Evolutionary conservation across 2,888 invertebrate species (phyloP), one percentile per base, ranked within the genome.

Genomic region (Tholera decimalis): DNA sequence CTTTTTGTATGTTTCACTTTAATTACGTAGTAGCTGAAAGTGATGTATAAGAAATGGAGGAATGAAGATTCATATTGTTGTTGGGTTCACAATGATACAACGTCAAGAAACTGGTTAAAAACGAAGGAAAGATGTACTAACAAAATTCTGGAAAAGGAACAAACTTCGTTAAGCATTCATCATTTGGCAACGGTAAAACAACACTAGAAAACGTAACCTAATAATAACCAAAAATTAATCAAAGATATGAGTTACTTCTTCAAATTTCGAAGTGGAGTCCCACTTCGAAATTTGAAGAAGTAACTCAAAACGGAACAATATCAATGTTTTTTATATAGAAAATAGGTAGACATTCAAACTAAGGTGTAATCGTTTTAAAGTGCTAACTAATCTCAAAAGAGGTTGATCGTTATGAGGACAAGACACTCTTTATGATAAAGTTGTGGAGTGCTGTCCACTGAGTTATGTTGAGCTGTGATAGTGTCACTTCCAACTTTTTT

Each of bases 31-130:
- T 59, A 73, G 57, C 3, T 54, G 22, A 67, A 58, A 58, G 1
- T 57, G 28, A 30, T 11, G 41, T 62, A 26, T 78, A 56, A 66
- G 46, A 51, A 51, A 55, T 41, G 73, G 20, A 26, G 53, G 43
- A 33, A 53, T 26, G 51, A 26, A 50, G 67, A 60, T 66, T 73
- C 66, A 51, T 46, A 73, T 46, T 56, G 66, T 44, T 51, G 46
- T 73, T 55, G 20, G 6, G 37, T 50, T 74, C 44, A 46, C 46
- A 6, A 6, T n/a, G 18, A 8, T 7, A n/a, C 33, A 7, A 15
- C 18, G 13, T 11, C 11, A 28, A 9, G n/a, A n/a, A 9, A 18
- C 6, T n/a, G 15, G 15, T 11, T n/a, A 15, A 20, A 1, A 26
- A 18, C 47, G 26, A 8, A 1, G 0, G 18, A 13, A 26, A n/a